Evolutionary conservation across 1,140 invertebrate genomes (phyloP), one percentile per base, ranked within the genome.

Genomic region (Dendroctonus valens): DNA sequence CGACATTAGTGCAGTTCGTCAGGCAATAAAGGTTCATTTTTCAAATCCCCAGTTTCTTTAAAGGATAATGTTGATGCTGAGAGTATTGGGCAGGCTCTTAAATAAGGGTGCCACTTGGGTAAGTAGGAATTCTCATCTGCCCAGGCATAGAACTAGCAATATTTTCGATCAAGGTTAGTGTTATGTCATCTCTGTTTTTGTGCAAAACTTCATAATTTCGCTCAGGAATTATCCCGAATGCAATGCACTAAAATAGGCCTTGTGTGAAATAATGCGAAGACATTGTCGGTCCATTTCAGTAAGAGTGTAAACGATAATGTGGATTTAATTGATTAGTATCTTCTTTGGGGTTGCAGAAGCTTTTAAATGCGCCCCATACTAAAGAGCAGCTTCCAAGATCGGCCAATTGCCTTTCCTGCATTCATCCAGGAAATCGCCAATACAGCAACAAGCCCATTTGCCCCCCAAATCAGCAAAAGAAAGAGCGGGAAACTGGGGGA

Each of bases 171-270:
- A 64, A 64, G 61, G 61, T 62, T 62, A 62, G 59, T 61, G 59
- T 61, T 64, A 64, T 64, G 61, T 64, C 61, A 64, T 64, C 51
- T 46, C 15, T 55, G 41, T 64, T 54, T 55, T 64, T 41, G 5
- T 6, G 38, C 8, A 6, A 64, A 55, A 55, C 42, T 64, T 64
- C 51, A 48, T 40, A 62, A 8, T 55, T 41, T 39, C 41, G 37
- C 37, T 55, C 11, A n/a, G n/a, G 39, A 5, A 14, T 55, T 55
- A 40, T 55, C 7, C 6, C 7, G n/a, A 53, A 14, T 11, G 26
- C n/a, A 11, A 6, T 14, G 12, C 51, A 55, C 7, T 40, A 55
- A 41, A 6, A 9, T 41, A 12, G 11, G 53, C 37, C 4, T 6
- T 55, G n/a, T 14, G 50, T 9, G 15, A 52, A 6, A 6, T n/a